Evolutionary conservation across 2,888 invertebrate species (phyloP), one percentile per base, ranked within the genome.

Genomic region (Leptodirus hochenwartii): DNA sequence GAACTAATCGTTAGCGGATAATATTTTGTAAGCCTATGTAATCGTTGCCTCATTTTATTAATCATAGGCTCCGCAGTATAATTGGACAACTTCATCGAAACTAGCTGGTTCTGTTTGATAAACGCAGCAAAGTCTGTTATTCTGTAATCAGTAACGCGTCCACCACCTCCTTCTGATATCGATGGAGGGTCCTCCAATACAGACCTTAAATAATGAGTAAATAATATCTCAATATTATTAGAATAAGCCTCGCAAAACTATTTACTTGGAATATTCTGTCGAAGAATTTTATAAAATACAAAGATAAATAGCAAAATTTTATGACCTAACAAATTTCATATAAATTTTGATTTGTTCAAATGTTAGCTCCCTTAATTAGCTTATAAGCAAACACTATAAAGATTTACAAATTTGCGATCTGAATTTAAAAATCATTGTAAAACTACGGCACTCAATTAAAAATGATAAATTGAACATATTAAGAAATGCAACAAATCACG

Each of bases 131-230:
- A 87, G 55, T 93, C 91, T 52, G 76, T 62, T 38, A 73, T 69
- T 34, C 72, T 66, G 49, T 95, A 95, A 53, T 95, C 95, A 0
- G 88, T 84, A 23, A 95, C 84, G 23, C 90, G 62, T 0, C 93
- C 95, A 0, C 95, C 95, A 20, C 79, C 76, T 1, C 93, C 93
- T 56, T 95, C 95, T 15, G 81, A 85, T 29, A 95, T 82, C 0
- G 91, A 85, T 0, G 93, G 93, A 1, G 90, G 87, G 53, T 95
- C 95, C 51, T 95, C 93, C 30, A 91, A 65, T 3, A 87, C 77
- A 23, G 84, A 80, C 20, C 90, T 54, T 13, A 27, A 24, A 12
- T 17, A 4, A 28, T 26, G 26, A 6, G 26, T 26, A 11, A 26
- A 11, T 5, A 20, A 25, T 5, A 26, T 15, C 15, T 15, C 20